Conservation (phyloP, 2,113 vertebrate genomes). For the Oncorhynchus nerka region DNA sequence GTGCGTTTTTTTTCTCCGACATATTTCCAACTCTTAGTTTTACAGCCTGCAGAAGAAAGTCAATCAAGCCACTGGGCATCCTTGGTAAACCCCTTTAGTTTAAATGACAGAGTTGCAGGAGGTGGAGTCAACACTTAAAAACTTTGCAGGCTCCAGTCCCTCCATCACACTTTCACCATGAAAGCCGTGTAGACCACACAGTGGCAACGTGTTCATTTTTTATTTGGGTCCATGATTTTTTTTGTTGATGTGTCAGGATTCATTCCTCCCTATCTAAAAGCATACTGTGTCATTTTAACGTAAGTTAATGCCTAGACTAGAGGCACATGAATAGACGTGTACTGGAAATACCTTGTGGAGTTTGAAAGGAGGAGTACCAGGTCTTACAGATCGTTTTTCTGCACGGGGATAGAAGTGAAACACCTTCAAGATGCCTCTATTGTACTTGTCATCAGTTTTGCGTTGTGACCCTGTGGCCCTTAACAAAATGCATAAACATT, state of each 20-base stretch:
- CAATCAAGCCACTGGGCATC: conserved; percentile 42
- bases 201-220: conserved; percentile 40
- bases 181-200: conserved; percentile 53
- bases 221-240: conserved; percentile 17
- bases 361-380: no score
- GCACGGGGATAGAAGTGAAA: background rate
- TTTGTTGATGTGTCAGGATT: conserved; percentile 41
- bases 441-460: conserved; percentile 8
- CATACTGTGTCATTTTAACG: conserved; percentile 55
- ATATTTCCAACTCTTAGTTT: conserved; percentile 36
- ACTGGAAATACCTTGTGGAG: conserved; percentile 1
- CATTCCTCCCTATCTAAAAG: conserved; percentile 54
- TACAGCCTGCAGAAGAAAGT: conserved; percentile 24
- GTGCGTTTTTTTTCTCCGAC: conserved; percentile 2
- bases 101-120: conserved; percentile 61
- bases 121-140: conserved; percentile 57
- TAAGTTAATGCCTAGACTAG: conserved; percentile 39
- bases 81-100: conserved; percentile 42
- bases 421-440: background rate
- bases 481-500: conserved; percentile 41
- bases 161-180: conserved; percentile 46
- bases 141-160: conserved; percentile 45
- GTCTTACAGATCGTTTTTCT: no score
- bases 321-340: conserved; percentile 20
- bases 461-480: conserved; percentile 28